phyloP scores from a whole-genome alignment of 92 coral and sea anemone genomes.

The Palythoa caribaeorum region DNA sequence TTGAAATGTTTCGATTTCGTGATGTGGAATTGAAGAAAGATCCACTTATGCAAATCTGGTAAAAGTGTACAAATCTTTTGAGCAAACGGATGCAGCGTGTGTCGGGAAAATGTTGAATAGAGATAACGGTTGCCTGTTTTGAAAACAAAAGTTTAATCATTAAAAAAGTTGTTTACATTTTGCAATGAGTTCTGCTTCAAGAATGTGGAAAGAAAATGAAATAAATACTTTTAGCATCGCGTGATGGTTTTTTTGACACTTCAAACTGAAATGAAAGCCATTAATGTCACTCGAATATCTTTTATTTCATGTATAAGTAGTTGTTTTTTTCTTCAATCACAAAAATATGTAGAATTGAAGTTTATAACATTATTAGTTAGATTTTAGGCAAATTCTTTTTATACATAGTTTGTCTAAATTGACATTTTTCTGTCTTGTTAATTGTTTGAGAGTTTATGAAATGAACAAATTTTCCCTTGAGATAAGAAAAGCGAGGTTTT shows the following conservation, averaged over 20 bases:
- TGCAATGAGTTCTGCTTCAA: background rate
- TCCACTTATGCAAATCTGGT: slow-evolving; percentile 22
- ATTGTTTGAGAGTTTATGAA: slow-evolving; percentile 10
- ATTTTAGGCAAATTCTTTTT: slow-evolving; percentile 24
- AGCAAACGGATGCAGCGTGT: slow-evolving; percentile 26
- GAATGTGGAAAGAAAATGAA: slow-evolving; percentile 4
- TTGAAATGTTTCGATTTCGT: background rate
- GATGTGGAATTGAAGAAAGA: slow-evolving; percentile 2
- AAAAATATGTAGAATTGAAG: background rate
- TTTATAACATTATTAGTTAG: background rate
- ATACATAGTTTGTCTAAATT: slow-evolving; percentile 13
- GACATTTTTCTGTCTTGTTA: slow-evolving; percentile 1
- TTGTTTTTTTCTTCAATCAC: slow-evolving; percentile 11
- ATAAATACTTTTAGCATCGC: background rate
- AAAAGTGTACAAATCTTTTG: slow-evolving; percentile 20
- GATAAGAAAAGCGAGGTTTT: background rate
- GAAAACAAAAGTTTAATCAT: slow-evolving; percentile 20
- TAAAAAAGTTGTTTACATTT: slow-evolving; percentile 27
- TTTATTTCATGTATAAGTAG: slow-evolving; percentile 30
- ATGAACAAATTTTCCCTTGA: slow-evolving; percentile 25
- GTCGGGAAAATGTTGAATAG: slow-evolving; percentile 24
- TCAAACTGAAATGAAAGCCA: background rate
- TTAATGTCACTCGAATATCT: background rate
- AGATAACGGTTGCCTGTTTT: slow-evolving; percentile 45
- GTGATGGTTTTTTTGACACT: background rate